A percentile compares a stretch with the other conserved stretches of the same genome.
These are phyloP conservation scores for Rhagonycha lutea DNA, from an alignment of 2,888 invertebrate genomes.

Conservation along the genomic window DNA sequence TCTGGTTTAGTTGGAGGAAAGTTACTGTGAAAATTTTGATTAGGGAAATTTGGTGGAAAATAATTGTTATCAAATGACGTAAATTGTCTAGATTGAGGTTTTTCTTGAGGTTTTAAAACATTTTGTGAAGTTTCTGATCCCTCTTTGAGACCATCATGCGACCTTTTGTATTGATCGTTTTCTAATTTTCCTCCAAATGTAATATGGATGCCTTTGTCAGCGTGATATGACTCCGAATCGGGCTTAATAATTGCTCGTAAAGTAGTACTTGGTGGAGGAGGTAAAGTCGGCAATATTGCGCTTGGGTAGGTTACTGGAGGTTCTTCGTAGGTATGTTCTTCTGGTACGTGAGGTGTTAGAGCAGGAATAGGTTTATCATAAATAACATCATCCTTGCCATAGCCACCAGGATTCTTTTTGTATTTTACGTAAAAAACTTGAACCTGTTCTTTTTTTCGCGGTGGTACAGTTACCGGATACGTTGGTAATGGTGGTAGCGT, in stretches of 20 bases:
- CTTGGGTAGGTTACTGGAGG: conserved; percentile 56
- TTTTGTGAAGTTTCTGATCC: conserved; percentile 70
- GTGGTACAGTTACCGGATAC: conserved; percentile 58
- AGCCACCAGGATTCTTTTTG: conserved; percentile 77
- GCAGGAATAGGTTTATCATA: conserved; percentile 83
- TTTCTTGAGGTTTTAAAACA: conserved; percentile 56
- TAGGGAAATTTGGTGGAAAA: conserved; percentile 21
- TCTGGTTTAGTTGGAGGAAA: conserved; percentile 1
- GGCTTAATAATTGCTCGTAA: conserved; percentile 83
- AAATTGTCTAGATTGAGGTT: conserved; percentile 42
- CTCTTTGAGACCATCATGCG: conserved; percentile 59
- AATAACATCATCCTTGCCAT: conserved; percentile 72
- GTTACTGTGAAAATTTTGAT: conserved; percentile 22
- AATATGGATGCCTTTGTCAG: conserved; percentile 78
- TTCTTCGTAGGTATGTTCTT: conserved; percentile 58
- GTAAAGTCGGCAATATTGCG: conserved; percentile 40
- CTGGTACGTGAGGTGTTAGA: conserved; percentile 67
- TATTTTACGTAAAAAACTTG: conserved; percentile 92
- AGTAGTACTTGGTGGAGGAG: conserved; percentile 74
- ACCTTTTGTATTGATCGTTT: conserved; percentile 56
- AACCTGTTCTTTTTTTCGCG: conserved; percentile 78
- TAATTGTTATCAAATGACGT: conserved; percentile 30
- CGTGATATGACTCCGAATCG: conserved; percentile 83
- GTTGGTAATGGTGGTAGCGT: conserved; percentile 69
- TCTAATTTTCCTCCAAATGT: conserved; percentile 80